Percentiles rank a stretch among this genome's conserved stretches.
These are phyloP conservation scores for Catocala fraxini DNA, from an alignment of 2,888 invertebrate genomes.

Conservation along the genomic window DNA sequence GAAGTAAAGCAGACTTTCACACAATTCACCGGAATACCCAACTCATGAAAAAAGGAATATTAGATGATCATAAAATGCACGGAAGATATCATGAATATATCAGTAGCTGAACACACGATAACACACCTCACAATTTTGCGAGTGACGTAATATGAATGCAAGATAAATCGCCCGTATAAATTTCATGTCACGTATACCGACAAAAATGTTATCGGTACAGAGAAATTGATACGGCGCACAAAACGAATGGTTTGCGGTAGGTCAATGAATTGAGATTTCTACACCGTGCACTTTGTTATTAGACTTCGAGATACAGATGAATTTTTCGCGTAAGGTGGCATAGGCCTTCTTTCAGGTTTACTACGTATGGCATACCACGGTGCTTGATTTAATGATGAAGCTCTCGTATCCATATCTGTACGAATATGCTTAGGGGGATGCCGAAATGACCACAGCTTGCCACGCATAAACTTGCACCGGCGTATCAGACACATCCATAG, in stretches of 20 bases:
- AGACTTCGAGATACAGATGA: neutral
- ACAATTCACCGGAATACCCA: conserved; percentile 1
- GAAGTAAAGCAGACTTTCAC: neutral
- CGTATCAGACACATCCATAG: too few relatives aligned
- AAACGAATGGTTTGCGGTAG: conserved; percentile 76
- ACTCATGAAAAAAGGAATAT: conserved; percentile 32
- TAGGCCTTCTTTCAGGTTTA: too few relatives aligned
- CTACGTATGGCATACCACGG: too few relatives aligned
- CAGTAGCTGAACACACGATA: conserved; percentile 71
- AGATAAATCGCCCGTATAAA: conserved; percentile 85
- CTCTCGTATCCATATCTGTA: too few relatives aligned
- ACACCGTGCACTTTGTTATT: conserved; percentile 16
- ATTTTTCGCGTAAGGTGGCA: too few relatives aligned
- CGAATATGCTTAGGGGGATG: too few relatives aligned
- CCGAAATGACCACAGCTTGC: too few relatives aligned
- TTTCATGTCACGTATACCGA: conserved; percentile 84
- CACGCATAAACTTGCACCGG: too few relatives aligned
- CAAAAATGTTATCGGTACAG: conserved; percentile 83
- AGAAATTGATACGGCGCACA: conserved; percentile 78
- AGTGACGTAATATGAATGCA: conserved; percentile 82
- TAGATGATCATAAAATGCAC: conserved; percentile 60
- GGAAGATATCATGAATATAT: conserved; percentile 69
- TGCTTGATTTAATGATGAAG: too few relatives aligned
- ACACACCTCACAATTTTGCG: conserved; percentile 80
- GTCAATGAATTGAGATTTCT: conserved; percentile 68